A percentile compares a stretch with the other conserved stretches of the same genome.
Conservation (phyloP, 2,113 vertebrate genomes). For the Meriones unguiculatus region DNA sequence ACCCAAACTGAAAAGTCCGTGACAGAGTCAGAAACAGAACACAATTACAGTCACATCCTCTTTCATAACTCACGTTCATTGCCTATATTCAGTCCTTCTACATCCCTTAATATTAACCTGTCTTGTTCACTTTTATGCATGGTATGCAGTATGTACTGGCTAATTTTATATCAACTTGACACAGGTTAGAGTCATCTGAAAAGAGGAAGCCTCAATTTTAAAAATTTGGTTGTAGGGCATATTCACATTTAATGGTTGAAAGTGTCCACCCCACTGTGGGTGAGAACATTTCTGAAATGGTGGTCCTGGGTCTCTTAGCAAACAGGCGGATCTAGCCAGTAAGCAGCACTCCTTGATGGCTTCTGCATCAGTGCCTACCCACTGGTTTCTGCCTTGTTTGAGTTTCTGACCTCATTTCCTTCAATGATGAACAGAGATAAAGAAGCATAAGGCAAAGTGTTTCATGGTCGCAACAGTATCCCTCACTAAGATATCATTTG, state of each 20-base stretch:
- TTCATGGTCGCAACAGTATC: not conserved
- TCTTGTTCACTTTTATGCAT: not conserved
- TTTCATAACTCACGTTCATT: no score
- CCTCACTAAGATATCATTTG: not conserved
- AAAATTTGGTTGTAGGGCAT: not conserved
- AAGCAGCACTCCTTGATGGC: fast-evolving
- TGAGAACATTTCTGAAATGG: no score
- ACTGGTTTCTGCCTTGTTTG: not conserved
- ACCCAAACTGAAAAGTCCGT: not conserved
- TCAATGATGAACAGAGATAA: not conserved
- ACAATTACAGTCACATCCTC: not conserved
- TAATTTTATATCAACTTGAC: not conserved
- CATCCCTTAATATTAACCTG: not conserved
- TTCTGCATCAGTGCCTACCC: not conserved
- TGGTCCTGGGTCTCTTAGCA: not conserved
- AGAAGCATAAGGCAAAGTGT: not conserved
- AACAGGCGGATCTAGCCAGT: not conserved
- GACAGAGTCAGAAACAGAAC: not conserved
- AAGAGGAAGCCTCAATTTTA: no score
- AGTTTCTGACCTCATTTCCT: not conserved
- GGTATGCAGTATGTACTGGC: not conserved
- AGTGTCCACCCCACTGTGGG: not conserved
- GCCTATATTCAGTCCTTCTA: not conserved
- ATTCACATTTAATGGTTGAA: not conserved
- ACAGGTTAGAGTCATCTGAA: not conserved